These are phyloP conservation scores for Scaptomyza montana DNA, from an alignment of 1,140 invertebrate species.

Conservation along the genomic window DNA sequence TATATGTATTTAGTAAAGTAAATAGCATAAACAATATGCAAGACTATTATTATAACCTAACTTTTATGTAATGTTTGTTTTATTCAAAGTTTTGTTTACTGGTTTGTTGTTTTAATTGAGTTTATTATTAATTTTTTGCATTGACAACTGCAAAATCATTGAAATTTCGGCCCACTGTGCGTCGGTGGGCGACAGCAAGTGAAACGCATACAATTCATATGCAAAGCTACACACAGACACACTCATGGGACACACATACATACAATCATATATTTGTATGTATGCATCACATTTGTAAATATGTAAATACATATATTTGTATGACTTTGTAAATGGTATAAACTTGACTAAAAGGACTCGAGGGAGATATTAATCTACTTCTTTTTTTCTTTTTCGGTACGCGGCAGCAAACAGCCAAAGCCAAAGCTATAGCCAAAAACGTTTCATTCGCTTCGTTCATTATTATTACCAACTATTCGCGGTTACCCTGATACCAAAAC, in stretches of 20 bases:
- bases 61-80: too few relatives aligned
- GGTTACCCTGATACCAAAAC: slow-evolving; percentile 76
- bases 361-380: slow-evolving; percentile 81
- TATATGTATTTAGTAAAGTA: too few relatives aligned
- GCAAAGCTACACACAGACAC: slow-evolving; percentile 58
- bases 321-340: slow-evolving; percentile 46
- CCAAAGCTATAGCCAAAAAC: slow-evolving; percentile 55
- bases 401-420: slow-evolving; percentile 46
- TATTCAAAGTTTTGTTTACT: too few relatives aligned
- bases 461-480: slow-evolving; percentile 80
- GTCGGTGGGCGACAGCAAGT: slow-evolving; percentile 40
- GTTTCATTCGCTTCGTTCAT: slow-evolving; percentile 70
- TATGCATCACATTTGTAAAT: slow-evolving; percentile 8
- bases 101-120: too few relatives aligned
- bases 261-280: slow-evolving; percentile 1
- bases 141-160: too few relatives aligned
- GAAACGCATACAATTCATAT: slow-evolving; percentile 71
- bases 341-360: slow-evolving; percentile 81
- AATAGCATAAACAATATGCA: too few relatives aligned
- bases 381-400: slow-evolving; percentile 31
- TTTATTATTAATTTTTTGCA: too few relatives aligned
- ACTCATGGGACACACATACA: slow-evolving; percentile 40
- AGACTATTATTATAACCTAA: too few relatives aligned
- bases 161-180: slow-evolving; percentile 39
- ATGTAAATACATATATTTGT: slow-evolving; percentile 30